A percentile compares a stretch with the other conserved stretches of the same genome.
Conservation (phyloP, 2,113 vertebrate genomes). For the Notarius lentiginosus region DNA sequence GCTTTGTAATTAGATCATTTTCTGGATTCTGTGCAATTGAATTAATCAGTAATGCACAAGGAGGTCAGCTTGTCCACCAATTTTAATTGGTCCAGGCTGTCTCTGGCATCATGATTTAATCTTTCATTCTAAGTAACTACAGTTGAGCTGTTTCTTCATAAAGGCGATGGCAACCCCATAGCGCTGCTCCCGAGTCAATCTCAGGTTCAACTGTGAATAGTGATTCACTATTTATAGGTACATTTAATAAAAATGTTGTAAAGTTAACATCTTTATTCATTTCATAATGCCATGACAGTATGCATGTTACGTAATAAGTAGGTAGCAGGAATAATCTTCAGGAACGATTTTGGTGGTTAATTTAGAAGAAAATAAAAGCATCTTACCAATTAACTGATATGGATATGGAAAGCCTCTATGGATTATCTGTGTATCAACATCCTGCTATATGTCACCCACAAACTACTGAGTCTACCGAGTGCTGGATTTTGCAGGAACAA, state of each 20-base stretch:
- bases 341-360: not conserved
- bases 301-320: not conserved
- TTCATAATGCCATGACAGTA: not conserved
- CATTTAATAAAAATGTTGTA: not conserved
- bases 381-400: conserved; percentile 3
- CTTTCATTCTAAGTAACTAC: not conserved
- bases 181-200: not conserved
- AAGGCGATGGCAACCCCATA: not conserved
- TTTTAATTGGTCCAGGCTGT: not conserved
- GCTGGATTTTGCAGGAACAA: conserved; percentile 38
- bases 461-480: conserved; percentile 12
- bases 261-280: not conserved
- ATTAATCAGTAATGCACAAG: not conserved
- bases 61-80: not conserved
- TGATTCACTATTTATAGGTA: not conserved
- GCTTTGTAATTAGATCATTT: not conserved
- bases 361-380: not conserved
- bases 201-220: not conserved
- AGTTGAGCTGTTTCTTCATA: not conserved
- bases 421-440: conserved; percentile 37
- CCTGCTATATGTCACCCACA: conserved; percentile 31
- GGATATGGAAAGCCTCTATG: conserved; percentile 2
- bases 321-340: not conserved
- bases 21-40: not conserved
- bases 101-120: not conserved